A percentile compares a stretch with the other conserved stretches of the same genome.
These are phyloP conservation scores for Synergus umbraculus DNA, from an alignment of 2,888 invertebrate species.

Conservation along the genomic window DNA sequence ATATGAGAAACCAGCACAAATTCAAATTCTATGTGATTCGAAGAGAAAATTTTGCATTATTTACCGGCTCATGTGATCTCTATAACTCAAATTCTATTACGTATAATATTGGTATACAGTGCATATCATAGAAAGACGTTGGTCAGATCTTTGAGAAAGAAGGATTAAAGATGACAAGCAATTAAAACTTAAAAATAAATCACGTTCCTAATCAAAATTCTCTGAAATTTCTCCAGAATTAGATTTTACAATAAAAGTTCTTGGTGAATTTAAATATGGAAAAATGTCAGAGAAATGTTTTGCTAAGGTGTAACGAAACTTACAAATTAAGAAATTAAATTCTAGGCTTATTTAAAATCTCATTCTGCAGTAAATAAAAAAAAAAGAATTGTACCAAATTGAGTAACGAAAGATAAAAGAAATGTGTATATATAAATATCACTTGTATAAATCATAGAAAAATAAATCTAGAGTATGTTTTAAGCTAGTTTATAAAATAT, in stretches of 20 bases:
- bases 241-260: not conserved
- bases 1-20: not conserved
- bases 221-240: conserved; percentile 4
- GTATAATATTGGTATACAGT: conserved; percentile 29
- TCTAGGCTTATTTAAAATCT: conserved; percentile 23
- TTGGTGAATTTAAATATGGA: not conserved
- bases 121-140: conserved; percentile 22
- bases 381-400: conserved; percentile 8
- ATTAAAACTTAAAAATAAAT: conserved; percentile 6
- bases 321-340: conserved; percentile 23
- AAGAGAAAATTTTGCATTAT: not conserved
- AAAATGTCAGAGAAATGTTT: conserved; percentile 14
- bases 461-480: conserved; percentile 33
- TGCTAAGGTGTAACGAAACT: not conserved
- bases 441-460: conserved; percentile 40
- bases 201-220: conserved; percentile 15
- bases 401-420: conserved; percentile 31
- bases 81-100: conserved; percentile 19
- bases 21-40: not conserved
- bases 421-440: conserved; percentile 34
- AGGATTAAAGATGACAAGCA: not conserved
- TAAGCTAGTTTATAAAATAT: conserved; percentile 36
- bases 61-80: conserved; percentile 1
- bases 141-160: conserved; percentile 19
- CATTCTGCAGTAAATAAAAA: conserved; percentile 10